These are phyloP conservation scores for Anguilla marmorata DNA, from an alignment of 2,797 vertebrate genomes.

Conservation along the genomic window DNA sequence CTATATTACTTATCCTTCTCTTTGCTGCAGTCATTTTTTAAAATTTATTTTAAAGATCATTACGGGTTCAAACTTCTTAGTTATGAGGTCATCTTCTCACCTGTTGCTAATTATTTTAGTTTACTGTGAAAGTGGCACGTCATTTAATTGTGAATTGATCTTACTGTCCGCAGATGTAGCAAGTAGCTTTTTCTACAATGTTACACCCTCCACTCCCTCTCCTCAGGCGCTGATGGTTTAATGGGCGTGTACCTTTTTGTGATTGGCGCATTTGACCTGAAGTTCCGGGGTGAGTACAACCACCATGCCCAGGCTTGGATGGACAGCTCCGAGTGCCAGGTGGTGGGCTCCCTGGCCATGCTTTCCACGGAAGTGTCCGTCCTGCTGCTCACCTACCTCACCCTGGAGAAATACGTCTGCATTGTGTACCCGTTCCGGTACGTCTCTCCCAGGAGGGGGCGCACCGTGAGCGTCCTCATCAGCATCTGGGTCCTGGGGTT, in stretches of 20 bases:
- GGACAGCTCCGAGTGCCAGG: constrained; percentile 89
- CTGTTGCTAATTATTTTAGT: background rate
- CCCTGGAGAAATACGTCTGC: constrained; percentile 96
- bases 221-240: constrained; percentile 89
- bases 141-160: background rate
- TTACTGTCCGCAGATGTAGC: background rate
- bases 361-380: constrained; percentile 96
- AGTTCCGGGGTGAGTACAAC: constrained; percentile 95
- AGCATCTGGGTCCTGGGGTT: constrained; percentile 92
- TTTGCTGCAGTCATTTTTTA: background rate
- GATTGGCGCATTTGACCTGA: constrained; percentile 91
- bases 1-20: background rate
- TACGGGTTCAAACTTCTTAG: background rate
- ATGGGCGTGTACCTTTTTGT: constrained; percentile 97
- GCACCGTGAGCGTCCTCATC: constrained; percentile 83
- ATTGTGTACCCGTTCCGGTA: constrained; percentile 95
- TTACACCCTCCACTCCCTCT: constrained; percentile 30
- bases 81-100: background rate
- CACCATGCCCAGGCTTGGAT: constrained; percentile 94
- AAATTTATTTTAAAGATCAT: background rate
- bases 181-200: background rate
- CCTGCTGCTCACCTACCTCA: constrained; percentile 92
- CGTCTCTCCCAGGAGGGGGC: constrained; percentile 83
- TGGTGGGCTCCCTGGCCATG: constrained; percentile 92
- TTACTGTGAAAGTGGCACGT: background rate